Percentiles rank a stretch among this genome's conserved stretches.
phyloP scores from a whole-genome alignment of 1,140 invertebrate genomes.

The Drosophila bocqueti region DNA sequence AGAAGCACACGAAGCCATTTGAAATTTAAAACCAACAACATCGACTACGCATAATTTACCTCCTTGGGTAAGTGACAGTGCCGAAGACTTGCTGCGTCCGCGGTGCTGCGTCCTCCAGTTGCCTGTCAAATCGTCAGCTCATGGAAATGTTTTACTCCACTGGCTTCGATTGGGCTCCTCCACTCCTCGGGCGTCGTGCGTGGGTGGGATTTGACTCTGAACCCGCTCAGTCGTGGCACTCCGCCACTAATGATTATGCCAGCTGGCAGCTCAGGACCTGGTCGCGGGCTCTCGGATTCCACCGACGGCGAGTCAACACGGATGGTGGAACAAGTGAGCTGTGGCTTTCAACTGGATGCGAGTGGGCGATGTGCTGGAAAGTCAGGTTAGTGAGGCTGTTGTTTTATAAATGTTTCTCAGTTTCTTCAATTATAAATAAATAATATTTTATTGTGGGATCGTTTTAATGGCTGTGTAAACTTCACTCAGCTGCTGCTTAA shows the following conservation, averaged over 20 bases:
- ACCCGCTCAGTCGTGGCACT: conserved; percentile 18
- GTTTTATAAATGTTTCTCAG: not conserved
- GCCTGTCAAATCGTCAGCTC: conserved; percentile 65
- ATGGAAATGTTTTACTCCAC: conserved; percentile 55
- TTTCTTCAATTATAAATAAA: conserved; percentile 1
- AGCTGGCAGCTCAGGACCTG: conserved; percentile 49
- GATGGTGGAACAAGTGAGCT: conserved; percentile 35
- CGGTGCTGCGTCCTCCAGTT: conserved; percentile 1
- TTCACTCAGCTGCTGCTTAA: not conserved
- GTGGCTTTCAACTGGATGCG: conserved; percentile 1
- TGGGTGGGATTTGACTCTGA: conserved; percentile 27
- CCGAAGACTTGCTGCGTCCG: conserved; percentile 42
- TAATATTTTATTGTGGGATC: too few species aligned
- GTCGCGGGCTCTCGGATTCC: conserved; percentile 3
- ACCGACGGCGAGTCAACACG: conserved; percentile 1
- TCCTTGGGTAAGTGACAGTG: conserved; percentile 46
- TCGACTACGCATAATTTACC: conserved; percentile 71
- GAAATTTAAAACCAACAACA: conserved; percentile 67
- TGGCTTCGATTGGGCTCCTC: conserved; percentile 3
- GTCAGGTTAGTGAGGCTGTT: not conserved
- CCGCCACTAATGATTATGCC: conserved; percentile 60
- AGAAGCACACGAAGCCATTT: conserved; percentile 48
- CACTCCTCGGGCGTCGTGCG: not conserved
- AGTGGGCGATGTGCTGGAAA: not conserved
- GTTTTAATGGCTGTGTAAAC: not conserved